These are phyloP conservation scores for Rhynchotus rufescens DNA, from an alignment of 2,797 vertebrate genomes.

Conservation along the genomic window DNA sequence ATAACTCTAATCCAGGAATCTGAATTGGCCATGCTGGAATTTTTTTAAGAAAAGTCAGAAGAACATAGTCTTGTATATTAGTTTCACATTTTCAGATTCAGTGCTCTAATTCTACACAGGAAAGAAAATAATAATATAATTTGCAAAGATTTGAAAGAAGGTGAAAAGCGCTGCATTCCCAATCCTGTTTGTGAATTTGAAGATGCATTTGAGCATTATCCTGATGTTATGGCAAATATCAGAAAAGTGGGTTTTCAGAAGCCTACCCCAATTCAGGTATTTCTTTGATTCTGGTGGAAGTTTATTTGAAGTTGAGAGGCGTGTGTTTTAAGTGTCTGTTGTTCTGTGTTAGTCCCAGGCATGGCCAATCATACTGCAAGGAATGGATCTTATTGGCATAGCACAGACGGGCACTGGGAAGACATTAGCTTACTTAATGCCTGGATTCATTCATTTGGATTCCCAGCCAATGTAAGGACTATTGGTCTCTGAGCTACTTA, in stretches of 20 bases:
- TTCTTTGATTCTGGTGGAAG: not conserved
- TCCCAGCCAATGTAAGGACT: constrained; percentile 90
- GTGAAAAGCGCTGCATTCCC: constrained; percentile 86
- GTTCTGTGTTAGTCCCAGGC: constrained; percentile 89
- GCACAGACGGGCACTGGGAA: constrained; percentile 98
- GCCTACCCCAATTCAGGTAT: constrained; percentile 97
- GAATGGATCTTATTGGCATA: constrained; percentile 94
- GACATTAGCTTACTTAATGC: constrained; percentile 93
- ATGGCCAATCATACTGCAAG: constrained; percentile 93
- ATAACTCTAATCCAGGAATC: not conserved
- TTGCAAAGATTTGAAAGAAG: constrained; percentile 90
- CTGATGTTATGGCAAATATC: constrained; percentile 92
- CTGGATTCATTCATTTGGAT: constrained; percentile 96
- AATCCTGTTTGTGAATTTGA: constrained; percentile 90
- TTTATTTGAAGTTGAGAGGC: not conserved
- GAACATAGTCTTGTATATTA: not conserved
- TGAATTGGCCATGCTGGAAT: not conserved
- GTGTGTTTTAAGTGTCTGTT: not conserved
- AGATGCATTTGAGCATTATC: constrained; percentile 89
- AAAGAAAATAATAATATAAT: constrained; percentile 92
- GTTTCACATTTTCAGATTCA: not conserved
- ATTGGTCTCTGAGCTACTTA: not conserved
- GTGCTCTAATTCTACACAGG: constrained; percentile 76
- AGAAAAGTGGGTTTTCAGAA: constrained; percentile 87
- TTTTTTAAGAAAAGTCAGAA: not conserved